A percentile compares a stretch with the other conserved stretches of the same genome.
phyloP scores from a whole-genome alignment of 2,797 vertebrate species.

The Ctenopoma kingsleyae region DNA sequence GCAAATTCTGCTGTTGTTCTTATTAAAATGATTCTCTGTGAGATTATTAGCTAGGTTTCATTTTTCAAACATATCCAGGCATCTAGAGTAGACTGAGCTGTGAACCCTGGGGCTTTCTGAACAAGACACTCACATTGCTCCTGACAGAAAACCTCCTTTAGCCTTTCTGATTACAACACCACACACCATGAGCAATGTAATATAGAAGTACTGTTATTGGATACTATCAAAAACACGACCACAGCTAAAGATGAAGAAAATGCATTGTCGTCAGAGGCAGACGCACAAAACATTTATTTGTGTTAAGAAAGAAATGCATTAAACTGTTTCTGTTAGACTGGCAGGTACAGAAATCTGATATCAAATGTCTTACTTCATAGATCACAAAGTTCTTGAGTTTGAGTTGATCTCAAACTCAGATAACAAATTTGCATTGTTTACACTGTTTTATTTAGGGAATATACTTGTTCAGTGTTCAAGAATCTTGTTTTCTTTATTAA shows the following conservation, averaged over 20 bases:
- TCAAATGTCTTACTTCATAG: not conserved
- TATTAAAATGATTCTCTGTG: conserved; percentile 1
- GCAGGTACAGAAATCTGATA: not conserved
- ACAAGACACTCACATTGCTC: not conserved
- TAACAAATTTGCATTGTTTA: not conserved
- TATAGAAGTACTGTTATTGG: no score
- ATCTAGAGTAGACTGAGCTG: not conserved
- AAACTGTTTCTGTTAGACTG: not conserved
- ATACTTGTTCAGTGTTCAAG: no score
- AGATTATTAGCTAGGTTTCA: not conserved
- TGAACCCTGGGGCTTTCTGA: not conserved
- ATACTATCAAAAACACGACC: no score
- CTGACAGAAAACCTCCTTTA: no score
- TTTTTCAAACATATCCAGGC: not conserved
- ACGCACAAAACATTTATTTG: not conserved
- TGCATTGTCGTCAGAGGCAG: not conserved
- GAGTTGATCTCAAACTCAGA: no score
- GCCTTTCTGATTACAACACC: no score
- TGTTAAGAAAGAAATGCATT: not conserved
- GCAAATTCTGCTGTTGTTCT: not conserved
- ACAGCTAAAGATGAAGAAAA: no score
- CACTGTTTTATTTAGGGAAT: not conserved
- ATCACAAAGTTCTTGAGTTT: not conserved
- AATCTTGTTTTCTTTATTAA: not conserved
- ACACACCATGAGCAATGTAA: no score